A percentile compares a stretch with the other conserved stretches of the same genome.
Conservation (phyloP, 2,888 invertebrate genomes). For the Tetragonisca angustula region DNA sequence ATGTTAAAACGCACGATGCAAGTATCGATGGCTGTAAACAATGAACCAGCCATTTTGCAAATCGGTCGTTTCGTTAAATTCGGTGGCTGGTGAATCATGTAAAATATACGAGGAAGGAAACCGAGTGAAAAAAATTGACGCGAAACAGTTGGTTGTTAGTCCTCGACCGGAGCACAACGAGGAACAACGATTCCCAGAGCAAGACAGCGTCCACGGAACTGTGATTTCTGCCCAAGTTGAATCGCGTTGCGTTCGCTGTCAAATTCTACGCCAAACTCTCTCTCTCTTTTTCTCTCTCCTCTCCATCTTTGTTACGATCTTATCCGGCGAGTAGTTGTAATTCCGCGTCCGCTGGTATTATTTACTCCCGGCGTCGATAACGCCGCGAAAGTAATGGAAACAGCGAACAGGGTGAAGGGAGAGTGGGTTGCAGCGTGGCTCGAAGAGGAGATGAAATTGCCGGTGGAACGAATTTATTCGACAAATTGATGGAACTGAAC, state of each 20-base stretch:
- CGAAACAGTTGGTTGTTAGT: neutral
- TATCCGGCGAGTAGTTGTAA: conserved; percentile 40
- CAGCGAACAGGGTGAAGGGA: neutral
- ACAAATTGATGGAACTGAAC: conserved; percentile 56
- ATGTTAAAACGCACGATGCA: too few species aligned
- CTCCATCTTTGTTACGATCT: conserved; percentile 42
- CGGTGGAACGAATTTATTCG: conserved; percentile 57
- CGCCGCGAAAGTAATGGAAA: conserved; percentile 49
- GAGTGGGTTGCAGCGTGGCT: neutral
- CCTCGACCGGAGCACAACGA: neutral
- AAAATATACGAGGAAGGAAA: too few species aligned
- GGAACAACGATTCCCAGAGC: neutral
- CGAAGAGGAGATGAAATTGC: conserved; percentile 37
- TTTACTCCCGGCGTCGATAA: conserved; percentile 53
- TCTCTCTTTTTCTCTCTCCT: neutral
- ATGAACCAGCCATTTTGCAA: too few species aligned
- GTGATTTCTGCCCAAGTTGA: conserved; percentile 1
- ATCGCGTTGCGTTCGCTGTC: conserved; percentile 32
- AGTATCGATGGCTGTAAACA: too few species aligned
- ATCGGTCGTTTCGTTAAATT: too few species aligned
- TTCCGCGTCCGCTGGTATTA: conserved; percentile 43
- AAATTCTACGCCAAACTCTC: conserved; percentile 42
- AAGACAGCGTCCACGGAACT: neutral
- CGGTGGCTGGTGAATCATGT: too few species aligned
- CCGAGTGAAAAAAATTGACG: neutral